These are phyloP conservation scores for Amblyopsis hoosieri DNA, from an alignment of 2,797 vertebrate genomes.

Conservation along the genomic window DNA sequence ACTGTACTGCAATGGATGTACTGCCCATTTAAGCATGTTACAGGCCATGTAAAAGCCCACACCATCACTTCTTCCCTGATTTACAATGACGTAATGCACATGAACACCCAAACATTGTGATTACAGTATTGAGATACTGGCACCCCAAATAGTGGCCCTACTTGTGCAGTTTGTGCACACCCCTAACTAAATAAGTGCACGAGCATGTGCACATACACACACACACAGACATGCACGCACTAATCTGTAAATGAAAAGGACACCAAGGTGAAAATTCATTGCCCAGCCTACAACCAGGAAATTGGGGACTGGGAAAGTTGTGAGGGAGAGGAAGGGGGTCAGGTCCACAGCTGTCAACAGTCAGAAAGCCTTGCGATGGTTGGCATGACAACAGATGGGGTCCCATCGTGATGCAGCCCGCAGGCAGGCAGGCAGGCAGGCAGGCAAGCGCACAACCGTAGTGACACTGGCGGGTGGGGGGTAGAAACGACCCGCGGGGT, in stretches of 20 bases:
- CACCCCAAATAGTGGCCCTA: no score
- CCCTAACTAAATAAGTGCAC: no score
- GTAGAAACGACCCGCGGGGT: constrained; percentile 51
- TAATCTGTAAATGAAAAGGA: constrained; percentile 69
- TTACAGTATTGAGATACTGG: no score
- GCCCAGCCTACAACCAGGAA: constrained; percentile 53
- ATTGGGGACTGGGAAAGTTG: constrained; percentile 29
- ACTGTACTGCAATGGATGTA: no score
- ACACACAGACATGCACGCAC: constrained; percentile 27
- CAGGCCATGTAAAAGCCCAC: no score
- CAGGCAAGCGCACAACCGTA: constrained; percentile 69
- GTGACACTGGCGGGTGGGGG: constrained; percentile 54
- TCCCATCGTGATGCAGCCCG: constrained; percentile 56
- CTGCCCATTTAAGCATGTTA: no score
- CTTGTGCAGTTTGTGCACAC: no score
- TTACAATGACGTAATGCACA: no score
- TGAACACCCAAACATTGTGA: no score
- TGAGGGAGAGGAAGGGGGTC: neutral
- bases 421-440: constrained; percentile 57
- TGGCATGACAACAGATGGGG: constrained; percentile 64
- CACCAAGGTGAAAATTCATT: constrained; percentile 61
- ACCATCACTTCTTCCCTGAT: no score
- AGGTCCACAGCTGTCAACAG: constrained; percentile 78
- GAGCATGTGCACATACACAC: no score
- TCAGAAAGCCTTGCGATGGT: constrained; percentile 73